Percentiles rank a stretch among this genome's conserved stretches.
These are phyloP conservation scores for Drosophila conformis DNA, from an alignment of 2,888 invertebrate species.

Conservation along the genomic window DNA sequence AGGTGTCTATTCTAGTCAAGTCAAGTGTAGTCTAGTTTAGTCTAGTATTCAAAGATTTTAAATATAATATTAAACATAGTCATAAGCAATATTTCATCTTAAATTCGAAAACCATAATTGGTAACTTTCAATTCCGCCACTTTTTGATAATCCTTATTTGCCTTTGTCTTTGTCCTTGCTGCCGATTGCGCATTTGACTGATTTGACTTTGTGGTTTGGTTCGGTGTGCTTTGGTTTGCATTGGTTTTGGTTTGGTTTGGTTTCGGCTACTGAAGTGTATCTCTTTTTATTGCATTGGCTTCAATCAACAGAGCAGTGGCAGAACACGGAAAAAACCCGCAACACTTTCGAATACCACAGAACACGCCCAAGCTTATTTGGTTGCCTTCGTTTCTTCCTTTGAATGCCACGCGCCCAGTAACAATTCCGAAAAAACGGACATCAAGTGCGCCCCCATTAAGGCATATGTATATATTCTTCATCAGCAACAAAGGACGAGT, in stretches of 20 bases:
- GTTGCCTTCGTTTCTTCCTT: background rate
- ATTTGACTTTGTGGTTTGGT: constrained; percentile 61
- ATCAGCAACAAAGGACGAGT: background rate
- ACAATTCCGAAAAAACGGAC: background rate
- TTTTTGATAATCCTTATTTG: constrained; percentile 21
- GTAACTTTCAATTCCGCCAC: too few species aligned
- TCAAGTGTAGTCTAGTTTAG: background rate
- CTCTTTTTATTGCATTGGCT: constrained; percentile 52
- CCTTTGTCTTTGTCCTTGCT: constrained; percentile 31
- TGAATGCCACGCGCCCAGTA: background rate
- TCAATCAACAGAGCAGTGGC: constrained; percentile 31
- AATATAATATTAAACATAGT: too few species aligned
- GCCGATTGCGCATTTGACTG: constrained; percentile 57
- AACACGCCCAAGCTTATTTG: background rate
- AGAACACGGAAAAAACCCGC: constrained; percentile 36
- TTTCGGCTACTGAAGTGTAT: constrained; percentile 27
- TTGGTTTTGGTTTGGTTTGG: constrained; percentile 14
- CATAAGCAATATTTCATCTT: background rate
- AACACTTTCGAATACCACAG: background rate
- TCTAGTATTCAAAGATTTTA: too few species aligned
- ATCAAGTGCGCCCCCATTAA: background rate
- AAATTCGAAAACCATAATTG: background rate
- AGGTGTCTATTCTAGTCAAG: background rate
- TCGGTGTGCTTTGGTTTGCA: constrained; percentile 29
- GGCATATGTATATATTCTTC: background rate